These are phyloP conservation scores for Araneus ventricosus DNA, from an alignment of 1,140 invertebrate genomes.

Conservation along the genomic window DNA sequence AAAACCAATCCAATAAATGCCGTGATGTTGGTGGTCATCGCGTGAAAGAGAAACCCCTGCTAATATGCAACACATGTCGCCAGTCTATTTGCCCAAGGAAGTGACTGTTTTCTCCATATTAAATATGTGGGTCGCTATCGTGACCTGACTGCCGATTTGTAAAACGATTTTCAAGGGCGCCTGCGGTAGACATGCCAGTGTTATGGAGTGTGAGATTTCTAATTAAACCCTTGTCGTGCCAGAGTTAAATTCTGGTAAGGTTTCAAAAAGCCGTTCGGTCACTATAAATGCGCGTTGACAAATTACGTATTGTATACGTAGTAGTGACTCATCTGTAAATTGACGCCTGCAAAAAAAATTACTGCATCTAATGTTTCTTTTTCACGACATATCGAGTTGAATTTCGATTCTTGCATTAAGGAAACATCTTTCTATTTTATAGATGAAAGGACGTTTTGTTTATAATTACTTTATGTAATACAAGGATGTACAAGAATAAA, in stretches of 20 bases:
- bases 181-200: too few species aligned
- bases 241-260: not conserved
- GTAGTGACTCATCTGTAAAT: too few species aligned
- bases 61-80: conserved; percentile 61
- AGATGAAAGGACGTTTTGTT: too few species aligned
- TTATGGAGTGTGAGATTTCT: not conserved
- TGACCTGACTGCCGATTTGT: not conserved
- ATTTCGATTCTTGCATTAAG: too few species aligned
- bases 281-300: not conserved
- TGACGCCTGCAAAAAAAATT: too few species aligned
- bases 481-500: too few species aligned
- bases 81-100: conserved; percentile 65
- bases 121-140: conserved; percentile 12
- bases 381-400: too few species aligned
- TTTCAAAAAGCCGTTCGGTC: not conserved
- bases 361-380: too few species aligned
- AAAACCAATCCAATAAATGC: conserved; percentile 42
- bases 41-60: conserved; percentile 7
- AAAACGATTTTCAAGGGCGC: not conserved
- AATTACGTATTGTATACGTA: not conserved
- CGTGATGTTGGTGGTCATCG: conserved; percentile 24
- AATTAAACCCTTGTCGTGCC: not conserved
- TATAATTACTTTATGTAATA: too few species aligned
- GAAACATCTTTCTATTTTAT: too few species aligned
- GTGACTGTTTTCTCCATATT: conserved; percentile 72